Conservation (phyloP, 2,888 invertebrate genomes). For the Drosophila nr. fundita region DNA sequence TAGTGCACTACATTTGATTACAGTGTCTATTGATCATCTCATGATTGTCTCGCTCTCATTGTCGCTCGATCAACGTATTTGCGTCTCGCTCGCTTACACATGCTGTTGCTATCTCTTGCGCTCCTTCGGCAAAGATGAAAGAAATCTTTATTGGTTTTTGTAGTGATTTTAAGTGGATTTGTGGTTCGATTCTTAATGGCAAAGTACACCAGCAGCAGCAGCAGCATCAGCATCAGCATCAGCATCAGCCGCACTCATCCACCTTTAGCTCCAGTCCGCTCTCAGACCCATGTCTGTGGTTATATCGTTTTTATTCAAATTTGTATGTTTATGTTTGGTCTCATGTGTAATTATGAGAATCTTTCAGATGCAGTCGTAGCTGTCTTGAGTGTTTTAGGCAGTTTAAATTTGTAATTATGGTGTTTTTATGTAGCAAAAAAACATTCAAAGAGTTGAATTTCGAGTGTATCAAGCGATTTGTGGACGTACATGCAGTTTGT, state of each 20-base stretch:
- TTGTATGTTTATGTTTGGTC: conserved; percentile 77
- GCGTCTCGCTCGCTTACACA: conserved; percentile 12
- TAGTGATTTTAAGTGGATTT: conserved; percentile 83
- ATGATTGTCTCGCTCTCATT: conserved; percentile 56
- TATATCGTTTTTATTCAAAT: conserved; percentile 79
- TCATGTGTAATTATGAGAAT: conserved; percentile 77
- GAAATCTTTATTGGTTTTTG: conserved; percentile 80
- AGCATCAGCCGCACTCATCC: conserved; percentile 37
- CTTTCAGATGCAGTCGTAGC: conserved; percentile 54
- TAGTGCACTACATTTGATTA: conserved; percentile 66
- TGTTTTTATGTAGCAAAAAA: conserved; percentile 59
- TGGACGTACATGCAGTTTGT: conserved; percentile 27
- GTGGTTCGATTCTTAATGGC: conserved; percentile 81
- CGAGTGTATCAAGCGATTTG: conserved; percentile 39
- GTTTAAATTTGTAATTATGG: conserved; percentile 67
- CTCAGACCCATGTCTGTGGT: conserved; percentile 54
- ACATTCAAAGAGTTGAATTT: conserved; percentile 28
- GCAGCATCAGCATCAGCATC: conserved; percentile 29
- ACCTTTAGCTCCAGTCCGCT: conserved; percentile 43
- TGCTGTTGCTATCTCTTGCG: conserved; percentile 40
- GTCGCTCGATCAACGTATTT: conserved; percentile 28
- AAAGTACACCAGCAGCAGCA: conserved; percentile 76
- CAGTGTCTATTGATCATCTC: conserved; percentile 72
- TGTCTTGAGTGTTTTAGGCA: conserved; percentile 69
- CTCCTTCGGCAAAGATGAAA: conserved; percentile 74